phyloP scores from a whole-genome alignment of 23 tunicate species.

The Clavelina lepadiformis region DNA sequence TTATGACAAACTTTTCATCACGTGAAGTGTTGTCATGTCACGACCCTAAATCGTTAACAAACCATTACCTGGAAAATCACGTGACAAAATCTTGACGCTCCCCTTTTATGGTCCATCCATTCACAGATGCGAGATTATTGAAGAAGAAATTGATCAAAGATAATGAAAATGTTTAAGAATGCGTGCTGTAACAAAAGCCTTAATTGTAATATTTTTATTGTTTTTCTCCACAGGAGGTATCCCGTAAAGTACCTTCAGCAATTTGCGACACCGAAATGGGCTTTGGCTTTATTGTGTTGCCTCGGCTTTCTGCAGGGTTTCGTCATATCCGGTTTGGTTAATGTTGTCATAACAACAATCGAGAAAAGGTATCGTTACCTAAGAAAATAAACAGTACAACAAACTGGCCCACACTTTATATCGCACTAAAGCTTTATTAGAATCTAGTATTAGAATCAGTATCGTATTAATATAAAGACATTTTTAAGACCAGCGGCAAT shows the following conservation, averaged over 20 bases:
- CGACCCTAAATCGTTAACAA: too few relatives aligned
- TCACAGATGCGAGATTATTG: too few relatives aligned
- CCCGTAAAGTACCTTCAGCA: constrained; percentile 31
- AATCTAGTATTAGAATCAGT: neutral
- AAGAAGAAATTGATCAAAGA: too few relatives aligned
- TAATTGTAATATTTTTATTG: too few relatives aligned
- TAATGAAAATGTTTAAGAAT: too few relatives aligned
- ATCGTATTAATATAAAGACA: neutral
- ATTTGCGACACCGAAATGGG: constrained; percentile 59
- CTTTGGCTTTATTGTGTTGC: constrained; percentile 20
- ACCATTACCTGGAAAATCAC: too few relatives aligned
- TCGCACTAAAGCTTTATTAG: neutral
- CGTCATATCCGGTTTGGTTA: constrained; percentile 52
- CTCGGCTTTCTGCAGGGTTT: constrained; percentile 65
- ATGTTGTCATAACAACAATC: constrained; percentile 42
- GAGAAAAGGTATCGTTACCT: constrained; percentile 41
- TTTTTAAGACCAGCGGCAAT: neutral
- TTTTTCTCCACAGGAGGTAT: too few relatives aligned
- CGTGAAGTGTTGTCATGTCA: too few relatives aligned
- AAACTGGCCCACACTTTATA: neutral
- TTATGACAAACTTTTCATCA: too few relatives aligned
- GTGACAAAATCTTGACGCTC: too few relatives aligned
- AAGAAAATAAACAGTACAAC: neutral
- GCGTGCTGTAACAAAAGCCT: too few relatives aligned
- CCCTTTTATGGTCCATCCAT: too few relatives aligned